These are phyloP conservation scores for Centropyge bicolor DNA, from an alignment of 2,797 vertebrate genomes.

Conservation along the genomic window DNA sequence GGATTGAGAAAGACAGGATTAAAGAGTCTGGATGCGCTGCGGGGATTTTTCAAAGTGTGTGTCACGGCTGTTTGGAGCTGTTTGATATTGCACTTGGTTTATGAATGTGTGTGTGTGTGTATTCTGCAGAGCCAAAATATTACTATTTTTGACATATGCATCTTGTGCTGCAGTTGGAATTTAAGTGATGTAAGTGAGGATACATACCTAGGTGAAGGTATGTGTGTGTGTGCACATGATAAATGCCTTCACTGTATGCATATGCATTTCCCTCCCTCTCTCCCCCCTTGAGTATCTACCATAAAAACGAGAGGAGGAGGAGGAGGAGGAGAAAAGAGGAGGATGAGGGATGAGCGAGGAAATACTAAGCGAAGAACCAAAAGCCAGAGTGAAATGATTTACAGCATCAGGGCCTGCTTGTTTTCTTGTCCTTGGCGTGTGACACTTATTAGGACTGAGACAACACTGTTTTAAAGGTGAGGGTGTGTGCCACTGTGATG, in stretches of 20 bases:
- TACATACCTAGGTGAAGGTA: background rate
- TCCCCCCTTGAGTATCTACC: background rate
- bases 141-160: constrained; percentile 45
- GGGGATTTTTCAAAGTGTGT: constrained; percentile 62
- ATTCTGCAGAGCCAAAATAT: constrained; percentile 21
- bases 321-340: constrained; percentile 37
- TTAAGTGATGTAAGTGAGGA: constrained; percentile 15
- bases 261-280: constrained; percentile 36
- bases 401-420: constrained; percentile 41
- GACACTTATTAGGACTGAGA: constrained; percentile 57
- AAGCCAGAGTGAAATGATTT: constrained; percentile 54
- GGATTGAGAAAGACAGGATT: constrained; percentile 69
- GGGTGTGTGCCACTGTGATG: constrained; percentile 6
- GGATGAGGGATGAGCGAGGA: constrained; percentile 48
- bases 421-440: constrained; percentile 62
- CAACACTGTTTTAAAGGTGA: constrained; percentile 21
- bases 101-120: constrained; percentile 16
- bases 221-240: constrained; percentile 20
- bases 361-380: constrained; percentile 51
- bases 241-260: constrained; percentile 38
- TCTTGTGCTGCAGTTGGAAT: constrained; percentile 13
- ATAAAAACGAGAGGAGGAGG: constrained; percentile 29
- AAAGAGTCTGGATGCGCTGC: constrained; percentile 64
- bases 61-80: constrained; percentile 60
- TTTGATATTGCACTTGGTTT: constrained; percentile 48